phyloP scores from a whole-genome alignment of 1,140 invertebrate genomes.

The Rhyzopertha dominica region DNA sequence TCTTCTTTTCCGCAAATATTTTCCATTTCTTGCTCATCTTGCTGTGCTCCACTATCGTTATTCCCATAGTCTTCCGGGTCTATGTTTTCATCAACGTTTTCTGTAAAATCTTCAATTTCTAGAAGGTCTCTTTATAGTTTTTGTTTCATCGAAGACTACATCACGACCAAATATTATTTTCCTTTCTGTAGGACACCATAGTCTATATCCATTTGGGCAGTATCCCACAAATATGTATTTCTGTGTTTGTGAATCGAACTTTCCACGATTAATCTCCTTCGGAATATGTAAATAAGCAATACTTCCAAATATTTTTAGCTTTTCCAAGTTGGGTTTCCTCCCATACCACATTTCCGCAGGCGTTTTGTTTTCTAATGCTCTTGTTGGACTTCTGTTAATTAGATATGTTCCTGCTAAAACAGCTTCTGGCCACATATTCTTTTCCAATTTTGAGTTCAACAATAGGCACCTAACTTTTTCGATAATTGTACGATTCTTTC shows the following conservation, averaged over 20 bases:
- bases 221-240: no score
- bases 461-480: constrained; percentile 42
- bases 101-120: no score
- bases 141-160: constrained; percentile 35
- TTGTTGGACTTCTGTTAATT: constrained; percentile 21
- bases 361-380: constrained; percentile 22
- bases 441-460: constrained; percentile 31
- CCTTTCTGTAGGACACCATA: constrained; percentile 22
- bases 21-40: not conserved
- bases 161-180: constrained; percentile 29
- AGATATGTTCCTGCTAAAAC: constrained; percentile 25
- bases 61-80: no score
- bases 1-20: no score
- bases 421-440: constrained; percentile 45
- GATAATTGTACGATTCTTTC: constrained; percentile 42
- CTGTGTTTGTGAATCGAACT: no score
- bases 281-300: constrained; percentile 27
- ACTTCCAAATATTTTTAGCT: constrained; percentile 38
- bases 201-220: constrained; percentile 7
- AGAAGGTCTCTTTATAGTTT: no score
- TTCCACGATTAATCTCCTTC: constrained; percentile 21
- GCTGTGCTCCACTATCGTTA: constrained; percentile 1
- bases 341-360: constrained; percentile 40
- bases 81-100: no score
- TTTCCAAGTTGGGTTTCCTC: constrained; percentile 17